These are phyloP conservation scores for Tribolium freemani DNA, from an alignment of 2,888 invertebrate genomes.

Conservation along the genomic window DNA sequence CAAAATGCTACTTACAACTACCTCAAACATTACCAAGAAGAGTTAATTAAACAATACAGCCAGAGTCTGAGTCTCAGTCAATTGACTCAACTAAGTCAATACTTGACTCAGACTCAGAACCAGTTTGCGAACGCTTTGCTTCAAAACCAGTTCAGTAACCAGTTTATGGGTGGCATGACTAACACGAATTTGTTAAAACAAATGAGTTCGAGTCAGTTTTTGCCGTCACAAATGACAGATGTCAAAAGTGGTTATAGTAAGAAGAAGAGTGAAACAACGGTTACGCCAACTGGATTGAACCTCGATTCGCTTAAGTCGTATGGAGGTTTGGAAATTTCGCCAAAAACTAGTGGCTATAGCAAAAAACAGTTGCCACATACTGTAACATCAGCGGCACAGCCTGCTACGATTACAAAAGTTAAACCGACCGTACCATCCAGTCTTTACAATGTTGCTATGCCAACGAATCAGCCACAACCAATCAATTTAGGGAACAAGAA, in stretches of 20 bases:
- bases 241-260: slow-evolving; percentile 44
- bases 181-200: slow-evolving; percentile 46
- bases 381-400: slow-evolving; percentile 44
- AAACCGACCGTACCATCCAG: slow-evolving; percentile 22
- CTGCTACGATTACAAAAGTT: slow-evolving; percentile 20
- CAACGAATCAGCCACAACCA: slow-evolving; percentile 8
- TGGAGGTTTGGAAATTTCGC: slow-evolving; percentile 45
- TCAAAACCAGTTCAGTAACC: slow-evolving; percentile 36
- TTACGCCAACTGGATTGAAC: slow-evolving; percentile 42
- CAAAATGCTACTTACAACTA: slow-evolving; percentile 61
- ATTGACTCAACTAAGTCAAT: slow-evolving; percentile 57
- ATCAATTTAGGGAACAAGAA: slow-evolving; percentile 18
- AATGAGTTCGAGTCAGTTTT: slow-evolving; percentile 38
- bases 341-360: slow-evolving; percentile 30
- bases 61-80: slow-evolving; percentile 60
- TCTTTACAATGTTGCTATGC: slow-evolving; percentile 9
- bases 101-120: slow-evolving; percentile 50
- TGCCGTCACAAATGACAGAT: slow-evolving; percentile 12
- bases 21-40: slow-evolving; percentile 66
- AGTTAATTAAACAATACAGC: slow-evolving; percentile 66
- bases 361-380: slow-evolving; percentile 47
- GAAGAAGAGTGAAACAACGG: slow-evolving; percentile 45
- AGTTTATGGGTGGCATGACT: slow-evolving; percentile 40
- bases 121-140: slow-evolving; percentile 38
- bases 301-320: slow-evolving; percentile 51